Evolutionary conservation across 2,888 invertebrate species (phyloP).

Genomic region (Watsonalla binaria): DNA sequence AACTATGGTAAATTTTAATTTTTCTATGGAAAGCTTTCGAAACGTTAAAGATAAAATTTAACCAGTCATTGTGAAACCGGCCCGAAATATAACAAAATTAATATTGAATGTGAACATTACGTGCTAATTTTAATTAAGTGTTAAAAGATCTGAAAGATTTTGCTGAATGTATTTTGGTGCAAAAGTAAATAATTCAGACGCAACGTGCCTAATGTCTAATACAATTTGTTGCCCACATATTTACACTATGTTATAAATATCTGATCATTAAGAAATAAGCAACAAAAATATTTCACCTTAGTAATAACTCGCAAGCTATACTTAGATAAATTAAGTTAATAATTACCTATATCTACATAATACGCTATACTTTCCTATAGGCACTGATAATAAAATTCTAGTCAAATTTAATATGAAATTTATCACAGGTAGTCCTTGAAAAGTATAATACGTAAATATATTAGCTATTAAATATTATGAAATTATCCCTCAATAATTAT

Average conservation of each 20-base stretch:
- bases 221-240: no score
- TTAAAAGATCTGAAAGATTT: background rate
- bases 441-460: slow-evolving; percentile 24
- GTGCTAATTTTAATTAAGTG: background rate
- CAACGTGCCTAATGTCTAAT: background rate
- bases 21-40: no score
- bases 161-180: background rate
- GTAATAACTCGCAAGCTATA: background rate
- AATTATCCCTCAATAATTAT: background rate
- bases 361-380: slow-evolving; percentile 38
- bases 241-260: no score
- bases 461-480: slow-evolving; percentile 4
- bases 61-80: no score
- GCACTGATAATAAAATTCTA: slow-evolving; percentile 64
- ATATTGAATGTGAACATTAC: background rate
- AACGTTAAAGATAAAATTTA: no score
- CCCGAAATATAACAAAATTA: no score
- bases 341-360: slow-evolving; percentile 15
- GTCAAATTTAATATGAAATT: slow-evolving; percentile 61
- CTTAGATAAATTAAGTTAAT: background rate
- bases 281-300: no score
- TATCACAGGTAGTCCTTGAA: slow-evolving; percentile 43
- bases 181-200: background rate
- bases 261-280: no score
- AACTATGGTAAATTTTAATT: no score